Evolutionary conservation across 2,113 vertebrate genomes (phyloP).

Genomic region (Mesembrinibis cayennensis): DNA sequence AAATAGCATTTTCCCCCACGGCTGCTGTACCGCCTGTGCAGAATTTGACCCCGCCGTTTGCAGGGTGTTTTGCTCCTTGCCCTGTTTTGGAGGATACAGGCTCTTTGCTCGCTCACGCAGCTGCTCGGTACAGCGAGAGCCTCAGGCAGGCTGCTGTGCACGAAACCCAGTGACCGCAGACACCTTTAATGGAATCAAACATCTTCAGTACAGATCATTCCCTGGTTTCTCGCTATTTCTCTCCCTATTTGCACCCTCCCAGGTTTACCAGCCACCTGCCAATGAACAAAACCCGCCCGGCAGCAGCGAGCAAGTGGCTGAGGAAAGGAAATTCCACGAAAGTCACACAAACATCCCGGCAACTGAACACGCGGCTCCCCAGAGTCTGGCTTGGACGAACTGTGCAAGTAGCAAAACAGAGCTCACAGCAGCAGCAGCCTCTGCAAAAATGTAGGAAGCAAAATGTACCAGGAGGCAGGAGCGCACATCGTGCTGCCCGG

Average conservation of each 20-base stretch:
- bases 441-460: constrained; percentile 13
- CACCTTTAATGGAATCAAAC: background rate
- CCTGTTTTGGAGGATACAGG: background rate
- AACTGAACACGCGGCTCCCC: constrained; percentile 3
- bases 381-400: constrained; percentile 14
- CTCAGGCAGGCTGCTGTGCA: background rate
- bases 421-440: background rate
- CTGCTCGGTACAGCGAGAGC: background rate
- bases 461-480: constrained; percentile 27
- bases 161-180: rapidly evolving
- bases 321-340: constrained; percentile 23
- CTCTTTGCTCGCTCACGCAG: background rate
- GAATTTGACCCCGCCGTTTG: background rate
- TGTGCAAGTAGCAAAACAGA: constrained; percentile 20
- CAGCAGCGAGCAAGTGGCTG: rapidly evolving
- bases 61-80: background rate
- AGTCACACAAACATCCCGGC: background rate
- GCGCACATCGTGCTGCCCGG: background rate
- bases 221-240: background rate
- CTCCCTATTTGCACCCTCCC: background rate
- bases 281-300: background rate
- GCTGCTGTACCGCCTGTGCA: rapidly evolving
- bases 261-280: background rate
- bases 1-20: background rate
- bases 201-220: background rate